Conservation (phyloP, 64 coral and sea anemone genomes). For the Montipora efflorescens region DNA sequence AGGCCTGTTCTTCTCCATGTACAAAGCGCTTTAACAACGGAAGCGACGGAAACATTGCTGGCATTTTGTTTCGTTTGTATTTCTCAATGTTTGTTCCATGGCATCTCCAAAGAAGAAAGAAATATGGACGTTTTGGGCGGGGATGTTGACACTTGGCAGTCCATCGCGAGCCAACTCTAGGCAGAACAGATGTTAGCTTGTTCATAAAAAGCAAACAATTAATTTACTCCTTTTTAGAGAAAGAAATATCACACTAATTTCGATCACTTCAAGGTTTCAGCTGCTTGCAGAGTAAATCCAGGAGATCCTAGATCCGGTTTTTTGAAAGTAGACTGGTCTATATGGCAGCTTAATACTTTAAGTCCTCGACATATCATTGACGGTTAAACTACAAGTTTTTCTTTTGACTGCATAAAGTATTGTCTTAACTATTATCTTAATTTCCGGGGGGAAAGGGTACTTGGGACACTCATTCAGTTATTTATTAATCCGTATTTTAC, state of each 20-base stretch:
- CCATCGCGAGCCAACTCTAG: constrained; percentile 34
- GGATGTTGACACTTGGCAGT: constrained; percentile 9
- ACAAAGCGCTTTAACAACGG: constrained; percentile 32
- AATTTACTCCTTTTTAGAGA: constrained; percentile 41
- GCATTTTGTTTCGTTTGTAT: constrained; percentile 47
- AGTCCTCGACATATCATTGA: not conserved
- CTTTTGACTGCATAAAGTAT: not conserved
- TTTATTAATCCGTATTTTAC: too few relatives aligned
- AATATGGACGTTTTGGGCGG: constrained; percentile 37
- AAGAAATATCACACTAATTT: not conserved
- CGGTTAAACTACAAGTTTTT: too few relatives aligned
- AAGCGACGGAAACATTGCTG: constrained; percentile 33
- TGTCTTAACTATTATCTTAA: constrained; percentile 13
- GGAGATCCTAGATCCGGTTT: constrained; percentile 39
- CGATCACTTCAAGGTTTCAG: constrained; percentile 18
- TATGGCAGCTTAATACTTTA: constrained; percentile 6
- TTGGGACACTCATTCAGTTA: too few relatives aligned
- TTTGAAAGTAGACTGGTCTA: constrained; percentile 31
- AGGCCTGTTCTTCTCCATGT: constrained; percentile 1
- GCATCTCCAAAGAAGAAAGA: constrained; percentile 35
- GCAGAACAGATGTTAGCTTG: constrained; percentile 41
- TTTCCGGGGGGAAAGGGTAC: not conserved
- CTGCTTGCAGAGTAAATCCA: constrained; percentile 27
- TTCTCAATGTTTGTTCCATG: constrained; percentile 52
- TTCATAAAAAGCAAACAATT: constrained; percentile 22